Percentiles rank a stretch among this genome's conserved stretches.
Conservation (phyloP, 2,888 invertebrate species). For the Cylloceria caligata region DNA sequence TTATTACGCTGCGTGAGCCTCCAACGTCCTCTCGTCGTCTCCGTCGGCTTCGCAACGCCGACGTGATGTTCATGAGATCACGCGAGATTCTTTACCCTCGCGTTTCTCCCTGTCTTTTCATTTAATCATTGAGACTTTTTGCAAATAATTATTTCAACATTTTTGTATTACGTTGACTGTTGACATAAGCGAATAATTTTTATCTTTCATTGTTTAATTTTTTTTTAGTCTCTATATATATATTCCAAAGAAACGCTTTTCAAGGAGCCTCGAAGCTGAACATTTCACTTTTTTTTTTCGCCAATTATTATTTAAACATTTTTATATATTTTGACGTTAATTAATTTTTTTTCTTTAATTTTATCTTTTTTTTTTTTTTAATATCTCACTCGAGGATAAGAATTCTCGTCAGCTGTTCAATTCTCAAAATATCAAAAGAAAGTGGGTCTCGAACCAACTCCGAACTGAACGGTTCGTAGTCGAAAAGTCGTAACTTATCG, state of each 20-base stretch:
- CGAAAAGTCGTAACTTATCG: slow-evolving; percentile 62
- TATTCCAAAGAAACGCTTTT: background rate
- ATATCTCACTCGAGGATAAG: background rate
- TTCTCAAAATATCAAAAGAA: slow-evolving; percentile 24
- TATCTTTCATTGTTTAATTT: background rate
- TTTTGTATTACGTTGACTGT: slow-evolving; percentile 6
- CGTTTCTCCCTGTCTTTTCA: background rate
- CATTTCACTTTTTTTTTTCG: background rate
- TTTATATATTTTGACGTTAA: background rate
- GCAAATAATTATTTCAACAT: background rate
- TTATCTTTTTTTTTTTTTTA: background rate
- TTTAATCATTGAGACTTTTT: slow-evolving; percentile 20
- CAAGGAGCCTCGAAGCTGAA: background rate
- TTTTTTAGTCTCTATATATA: background rate
- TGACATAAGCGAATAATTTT: background rate
- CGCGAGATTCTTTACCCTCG: slow-evolving; percentile 23
- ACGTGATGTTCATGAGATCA: slow-evolving; percentile 41
- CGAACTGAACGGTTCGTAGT: slow-evolving; percentile 28
- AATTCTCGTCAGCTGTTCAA: slow-evolving; percentile 11
- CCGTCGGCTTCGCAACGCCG: slow-evolving; percentile 27
- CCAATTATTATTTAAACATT: background rate
- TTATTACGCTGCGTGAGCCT: slow-evolving; percentile 57
- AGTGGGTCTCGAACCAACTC: slow-evolving; percentile 4
- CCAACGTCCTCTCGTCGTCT: slow-evolving; percentile 1
- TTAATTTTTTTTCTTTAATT: background rate